Conservation (phyloP, 2,113 vertebrate species). For the Cacatua alba region DNA sequence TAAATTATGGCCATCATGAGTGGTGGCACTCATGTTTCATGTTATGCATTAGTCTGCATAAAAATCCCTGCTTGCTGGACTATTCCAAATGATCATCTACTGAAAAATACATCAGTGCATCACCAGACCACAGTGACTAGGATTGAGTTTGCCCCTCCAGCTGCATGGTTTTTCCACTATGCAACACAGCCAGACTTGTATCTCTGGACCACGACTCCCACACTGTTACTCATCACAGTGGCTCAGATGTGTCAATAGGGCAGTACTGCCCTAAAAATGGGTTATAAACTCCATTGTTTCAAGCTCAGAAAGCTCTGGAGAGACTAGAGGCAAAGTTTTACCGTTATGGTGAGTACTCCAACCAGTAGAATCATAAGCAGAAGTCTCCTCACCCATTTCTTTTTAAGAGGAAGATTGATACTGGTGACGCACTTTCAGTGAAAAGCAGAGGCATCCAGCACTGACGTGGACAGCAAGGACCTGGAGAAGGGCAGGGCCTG, state of each 20-base stretch:
- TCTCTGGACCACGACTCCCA: background rate
- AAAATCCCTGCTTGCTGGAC: background rate
- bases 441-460: background rate
- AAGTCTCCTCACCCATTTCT: fast-evolving
- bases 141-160: background rate
- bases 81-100: background rate
- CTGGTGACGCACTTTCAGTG: background rate
- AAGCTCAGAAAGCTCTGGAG: background rate
- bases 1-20: background rate
- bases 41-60: background rate
- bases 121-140: background rate
- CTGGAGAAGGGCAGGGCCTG: background rate
- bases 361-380: background rate
- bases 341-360: background rate
- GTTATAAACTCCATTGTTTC: background rate
- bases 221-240: background rate
- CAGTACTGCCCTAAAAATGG: background rate
- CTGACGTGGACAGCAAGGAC: background rate
- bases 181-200: background rate
- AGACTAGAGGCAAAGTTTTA: background rate
- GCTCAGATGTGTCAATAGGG: background rate
- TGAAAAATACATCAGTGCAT: background rate
- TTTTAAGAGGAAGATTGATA: background rate
- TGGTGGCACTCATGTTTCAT: background rate
- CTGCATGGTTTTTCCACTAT: background rate